phyloP scores from a whole-genome alignment of 2,797 vertebrate species.

The Tadarida brasiliensis region DNA sequence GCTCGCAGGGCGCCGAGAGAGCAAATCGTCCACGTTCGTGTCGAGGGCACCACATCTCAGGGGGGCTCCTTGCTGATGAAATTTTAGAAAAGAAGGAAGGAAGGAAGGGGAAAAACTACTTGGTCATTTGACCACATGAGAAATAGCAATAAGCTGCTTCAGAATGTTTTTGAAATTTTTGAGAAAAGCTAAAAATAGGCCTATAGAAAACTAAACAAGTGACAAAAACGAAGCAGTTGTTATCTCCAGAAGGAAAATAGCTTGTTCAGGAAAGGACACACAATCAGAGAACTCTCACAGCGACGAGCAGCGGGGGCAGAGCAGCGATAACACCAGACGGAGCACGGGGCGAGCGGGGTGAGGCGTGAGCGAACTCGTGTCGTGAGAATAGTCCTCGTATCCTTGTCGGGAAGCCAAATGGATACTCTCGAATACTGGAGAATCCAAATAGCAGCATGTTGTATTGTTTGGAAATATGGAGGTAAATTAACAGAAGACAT shows the following conservation, averaged over 20 bases:
- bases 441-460: background rate
- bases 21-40: background rate
- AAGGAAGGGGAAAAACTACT: background rate
- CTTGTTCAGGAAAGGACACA: background rate
- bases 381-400: too few species aligned
- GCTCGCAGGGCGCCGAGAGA: background rate
- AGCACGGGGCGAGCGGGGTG: background rate
- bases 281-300: background rate
- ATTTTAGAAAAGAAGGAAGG: background rate
- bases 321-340: background rate
- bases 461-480: background rate
- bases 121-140: background rate
- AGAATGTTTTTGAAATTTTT: background rate
- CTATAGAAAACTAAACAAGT: background rate
- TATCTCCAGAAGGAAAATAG: background rate
- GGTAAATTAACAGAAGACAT: background rate
- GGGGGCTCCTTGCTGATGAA: background rate
- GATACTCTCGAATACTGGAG: background rate
- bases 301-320: background rate
- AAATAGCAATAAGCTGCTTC: background rate
- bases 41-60: background rate
- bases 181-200: background rate
- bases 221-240: background rate
- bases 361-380: fast-evolving
- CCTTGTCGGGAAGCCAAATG: background rate